Evolutionary conservation across 37 sponge, comb jelly and placozoan genomes (phyloP).

Genomic region (Haliclona indistincta): DNA sequence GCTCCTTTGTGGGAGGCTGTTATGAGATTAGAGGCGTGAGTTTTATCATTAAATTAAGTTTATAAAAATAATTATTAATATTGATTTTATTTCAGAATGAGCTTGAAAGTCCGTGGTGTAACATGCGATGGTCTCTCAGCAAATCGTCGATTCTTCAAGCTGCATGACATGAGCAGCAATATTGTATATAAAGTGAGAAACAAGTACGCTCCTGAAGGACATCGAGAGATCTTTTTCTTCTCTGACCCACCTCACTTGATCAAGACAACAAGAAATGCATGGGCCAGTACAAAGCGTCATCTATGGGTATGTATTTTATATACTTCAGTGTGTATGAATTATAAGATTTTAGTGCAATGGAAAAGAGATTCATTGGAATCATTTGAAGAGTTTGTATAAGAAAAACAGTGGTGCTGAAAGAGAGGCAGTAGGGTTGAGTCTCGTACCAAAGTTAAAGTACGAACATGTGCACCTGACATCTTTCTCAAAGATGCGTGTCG

Average conservation of each 20-base stretch:
- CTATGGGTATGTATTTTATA: slow-evolving; percentile 22
- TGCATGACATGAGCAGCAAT: background rate
- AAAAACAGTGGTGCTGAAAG: slow-evolving; percentile 6
- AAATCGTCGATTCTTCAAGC: slow-evolving; percentile 22
- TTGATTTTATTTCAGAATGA: background rate
- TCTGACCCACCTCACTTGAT: slow-evolving; percentile 53
- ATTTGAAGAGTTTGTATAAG: slow-evolving; percentile 13
- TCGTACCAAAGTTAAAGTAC: slow-evolving; percentile 55
- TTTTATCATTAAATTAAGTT: no score
- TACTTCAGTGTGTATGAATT: background rate
- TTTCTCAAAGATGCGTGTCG: slow-evolving; percentile 60
- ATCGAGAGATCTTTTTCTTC: slow-evolving; percentile 21
- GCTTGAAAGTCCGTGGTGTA: background rate
- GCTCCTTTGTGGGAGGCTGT: background rate
- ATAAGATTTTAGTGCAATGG: slow-evolving; percentile 35
- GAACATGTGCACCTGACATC: slow-evolving; percentile 54
- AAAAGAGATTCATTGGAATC: slow-evolving; percentile 15
- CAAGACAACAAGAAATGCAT: slow-evolving; percentile 40
- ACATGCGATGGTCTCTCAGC: background rate
- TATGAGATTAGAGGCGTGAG: background rate
- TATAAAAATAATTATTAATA: no score
- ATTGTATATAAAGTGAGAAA: slow-evolving; percentile 19
- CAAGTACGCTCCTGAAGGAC: slow-evolving; percentile 17
- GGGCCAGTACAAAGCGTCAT: slow-evolving; percentile 8
- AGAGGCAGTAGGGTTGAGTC: background rate